These are phyloP conservation scores for Phrynosoma blainvillii DNA, from an alignment of 2,113 vertebrate genomes.

Conservation along the genomic window DNA sequence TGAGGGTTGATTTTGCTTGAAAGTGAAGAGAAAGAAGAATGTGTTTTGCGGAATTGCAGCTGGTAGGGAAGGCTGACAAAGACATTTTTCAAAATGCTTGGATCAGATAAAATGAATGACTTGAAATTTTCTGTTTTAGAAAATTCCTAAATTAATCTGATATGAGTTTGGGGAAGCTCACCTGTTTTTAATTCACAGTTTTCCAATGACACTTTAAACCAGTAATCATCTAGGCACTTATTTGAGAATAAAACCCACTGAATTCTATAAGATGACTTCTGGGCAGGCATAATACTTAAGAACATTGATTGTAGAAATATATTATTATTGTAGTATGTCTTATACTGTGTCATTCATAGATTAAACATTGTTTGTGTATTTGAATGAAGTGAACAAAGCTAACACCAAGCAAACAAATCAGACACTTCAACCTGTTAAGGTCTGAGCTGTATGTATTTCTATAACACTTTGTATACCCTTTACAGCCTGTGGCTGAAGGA, in stretches of 20 bases:
- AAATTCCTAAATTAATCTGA: not conserved
- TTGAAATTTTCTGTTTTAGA: not conserved
- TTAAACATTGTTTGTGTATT: not conserved
- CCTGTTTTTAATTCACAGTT: not conserved
- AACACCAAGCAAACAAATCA: not conserved
- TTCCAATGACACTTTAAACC: not conserved
- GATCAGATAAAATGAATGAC: not conserved
- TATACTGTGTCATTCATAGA: not conserved
- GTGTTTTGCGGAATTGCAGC: not conserved
- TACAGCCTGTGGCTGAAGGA: not conserved
- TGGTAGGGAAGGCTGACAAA: not conserved
- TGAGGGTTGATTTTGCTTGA: not conserved
- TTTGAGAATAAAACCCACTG: not conserved
- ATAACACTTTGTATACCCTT: not conserved
- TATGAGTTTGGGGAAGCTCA: not conserved
- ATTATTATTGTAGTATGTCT: not conserved
- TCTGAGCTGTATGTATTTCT: not conserved
- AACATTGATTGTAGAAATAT: not conserved
- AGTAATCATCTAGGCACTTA: not conserved
- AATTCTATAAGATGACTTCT: not conserved
- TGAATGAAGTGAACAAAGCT: not conserved
- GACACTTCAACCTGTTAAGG: not conserved
- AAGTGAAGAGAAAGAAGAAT: accelerated
- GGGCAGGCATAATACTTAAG: not conserved
- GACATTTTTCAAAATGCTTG: not conserved